These are phyloP conservation scores for Zoroaster sp. DNA, from an alignment of 53 echinoderm and acorn worm genomes.

Conservation along the genomic window DNA sequence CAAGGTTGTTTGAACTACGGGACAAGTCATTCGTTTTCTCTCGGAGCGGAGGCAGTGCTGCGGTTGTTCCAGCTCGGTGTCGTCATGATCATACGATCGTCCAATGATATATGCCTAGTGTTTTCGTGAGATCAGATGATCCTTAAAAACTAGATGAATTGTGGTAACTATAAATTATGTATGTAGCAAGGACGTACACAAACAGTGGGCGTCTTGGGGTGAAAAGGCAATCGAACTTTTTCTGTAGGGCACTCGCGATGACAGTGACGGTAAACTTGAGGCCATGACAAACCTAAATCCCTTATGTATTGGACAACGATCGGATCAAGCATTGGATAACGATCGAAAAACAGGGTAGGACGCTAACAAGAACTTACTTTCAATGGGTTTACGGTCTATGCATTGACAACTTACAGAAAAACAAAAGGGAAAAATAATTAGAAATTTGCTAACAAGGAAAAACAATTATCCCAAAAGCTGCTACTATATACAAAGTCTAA, in stretches of 20 bases:
- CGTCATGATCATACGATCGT: not conserved
- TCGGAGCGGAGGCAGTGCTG: not conserved
- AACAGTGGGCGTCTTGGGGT: not conserved
- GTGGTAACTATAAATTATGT: not conserved
- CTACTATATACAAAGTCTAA: not conserved
- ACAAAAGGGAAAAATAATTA: too few relatives aligned
- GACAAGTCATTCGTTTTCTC: not conserved
- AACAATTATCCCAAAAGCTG: too few relatives aligned
- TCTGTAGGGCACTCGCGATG: too few relatives aligned
- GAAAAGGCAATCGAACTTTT: not conserved
- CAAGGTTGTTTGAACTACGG: not conserved
- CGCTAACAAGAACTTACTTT: too few relatives aligned
- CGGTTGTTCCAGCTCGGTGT: not conserved
- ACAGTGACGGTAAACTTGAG: too few relatives aligned
- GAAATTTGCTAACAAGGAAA: too few relatives aligned
- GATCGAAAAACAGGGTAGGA: too few relatives aligned
- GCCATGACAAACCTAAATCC: too few relatives aligned
- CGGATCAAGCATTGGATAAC: too few relatives aligned
- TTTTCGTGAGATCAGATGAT: not conserved
- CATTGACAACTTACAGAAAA: too few relatives aligned
- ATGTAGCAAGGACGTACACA: not conserved
- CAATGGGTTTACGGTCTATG: too few relatives aligned
- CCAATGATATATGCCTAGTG: not conserved
- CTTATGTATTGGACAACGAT: too few relatives aligned
- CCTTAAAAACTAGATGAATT: not conserved